Base-by-base conservation (phyloP, 2,797 vertebrate species). In the Hoplostethus mediterraneus region DNA sequence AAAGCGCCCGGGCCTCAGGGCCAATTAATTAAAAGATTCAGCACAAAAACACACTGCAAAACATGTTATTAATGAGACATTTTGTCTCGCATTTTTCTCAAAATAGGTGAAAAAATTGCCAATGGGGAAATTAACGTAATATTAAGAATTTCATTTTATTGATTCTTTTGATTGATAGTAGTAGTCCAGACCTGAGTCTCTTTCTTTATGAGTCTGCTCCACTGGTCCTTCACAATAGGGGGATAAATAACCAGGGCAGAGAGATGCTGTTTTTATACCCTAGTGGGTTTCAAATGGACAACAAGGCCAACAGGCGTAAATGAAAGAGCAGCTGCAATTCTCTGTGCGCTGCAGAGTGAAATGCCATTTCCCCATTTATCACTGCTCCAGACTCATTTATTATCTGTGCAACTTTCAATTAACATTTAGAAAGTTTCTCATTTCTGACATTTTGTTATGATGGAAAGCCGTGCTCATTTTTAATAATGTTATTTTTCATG, bases 261-360 rank as follows among this genome's bases (percentile, higher is more conserved):
- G 53, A 3, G 6, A 53, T 71, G 74, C 53, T 8, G 55, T 60
- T 57, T 87, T 78, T 63, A 72, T 79, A 71, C 75, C 31, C 38
- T 6, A 70, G 40, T 76, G 68, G 21, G 49, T 49, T 49, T 48
- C 17, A 85, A 85, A 77, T 36, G 62, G 67, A 70, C 67, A 82
- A 63, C 60, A 62, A 82, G 77, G 62, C 76, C 76, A 77, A 75
- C 63, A 67, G 73, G 76, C 64, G 0, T 71, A 63, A 83, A 84
- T 65, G 42, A 79, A 83, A 70, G 69, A 74, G 65, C 77, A 80
- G 76, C 77, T 80, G 73, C 47, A 70, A 52, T 74, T 73, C 57
- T 81, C 65, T 45, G 33, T 21, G 63, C 73, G 69, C 66, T 66
- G 33, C 33, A 33, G 33, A 33, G 33, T 33, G 9, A 48, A 61